phyloP scores from a whole-genome alignment of 2,888 invertebrate genomes.

The Nipponacmea schrenckii region DNA sequence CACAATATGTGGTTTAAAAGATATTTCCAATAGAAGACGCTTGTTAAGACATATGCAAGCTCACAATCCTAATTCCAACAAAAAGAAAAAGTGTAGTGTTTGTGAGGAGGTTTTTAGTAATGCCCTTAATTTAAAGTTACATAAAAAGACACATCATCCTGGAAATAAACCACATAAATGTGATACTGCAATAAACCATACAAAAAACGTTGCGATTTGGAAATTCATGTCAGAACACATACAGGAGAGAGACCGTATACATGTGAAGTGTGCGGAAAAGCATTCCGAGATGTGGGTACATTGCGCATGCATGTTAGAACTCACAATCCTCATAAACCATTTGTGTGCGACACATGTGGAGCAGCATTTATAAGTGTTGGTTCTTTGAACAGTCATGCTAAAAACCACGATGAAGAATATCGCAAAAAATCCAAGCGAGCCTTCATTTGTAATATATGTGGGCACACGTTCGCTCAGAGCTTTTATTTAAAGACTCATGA shows the following conservation, averaged over 20 bases:
- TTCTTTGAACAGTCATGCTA: neutral
- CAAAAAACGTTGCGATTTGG: neutral
- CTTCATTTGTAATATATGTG: neutral
- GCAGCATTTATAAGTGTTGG: neutral
- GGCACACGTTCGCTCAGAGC: neutral
- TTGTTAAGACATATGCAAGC: too few species aligned
- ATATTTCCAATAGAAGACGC: too few species aligned
- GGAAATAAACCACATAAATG: conserved; percentile 18
- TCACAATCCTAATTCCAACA: too few species aligned
- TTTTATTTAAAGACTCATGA: neutral
- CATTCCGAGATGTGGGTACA: too few species aligned
- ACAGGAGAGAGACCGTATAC: conserved; percentile 14
- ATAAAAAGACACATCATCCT: conserved; percentile 5
- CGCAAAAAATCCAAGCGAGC: neutral
- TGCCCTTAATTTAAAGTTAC: too few species aligned
- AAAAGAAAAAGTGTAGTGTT: too few species aligned
- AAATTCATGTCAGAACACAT: conserved; percentile 15
- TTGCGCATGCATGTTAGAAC: too few species aligned
- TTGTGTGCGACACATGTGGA: neutral
- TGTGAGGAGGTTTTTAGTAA: too few species aligned
- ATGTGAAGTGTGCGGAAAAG: neutral
- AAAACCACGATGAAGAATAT: neutral
- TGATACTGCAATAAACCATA: conserved; percentile 14
- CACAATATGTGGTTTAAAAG: too few species aligned
- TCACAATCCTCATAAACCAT: neutral